phyloP scores from a whole-genome alignment of 2,888 invertebrate species.

The Ectobius pallidus region DNA sequence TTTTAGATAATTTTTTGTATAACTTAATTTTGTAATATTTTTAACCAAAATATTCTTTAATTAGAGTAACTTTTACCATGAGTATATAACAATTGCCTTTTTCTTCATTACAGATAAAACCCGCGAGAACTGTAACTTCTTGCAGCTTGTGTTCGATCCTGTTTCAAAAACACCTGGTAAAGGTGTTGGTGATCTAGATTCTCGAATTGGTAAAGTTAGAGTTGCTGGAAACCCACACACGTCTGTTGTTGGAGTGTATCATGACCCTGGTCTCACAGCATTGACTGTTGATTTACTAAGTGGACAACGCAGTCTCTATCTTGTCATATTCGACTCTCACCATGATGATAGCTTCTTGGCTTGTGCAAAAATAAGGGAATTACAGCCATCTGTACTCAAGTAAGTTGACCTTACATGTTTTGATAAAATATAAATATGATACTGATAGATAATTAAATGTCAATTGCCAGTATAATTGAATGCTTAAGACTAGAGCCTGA shows the following conservation, averaged over 20 bases:
- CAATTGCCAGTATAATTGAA: too few relatives aligned
- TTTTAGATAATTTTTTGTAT: too few relatives aligned
- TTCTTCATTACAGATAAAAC: constrained; percentile 59
- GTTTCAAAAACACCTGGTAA: constrained; percentile 64
- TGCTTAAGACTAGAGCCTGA: too few relatives aligned
- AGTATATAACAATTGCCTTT: not conserved
- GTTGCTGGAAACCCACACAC: constrained; percentile 64
- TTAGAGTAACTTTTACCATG: too few relatives aligned
- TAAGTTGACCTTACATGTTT: too few relatives aligned
- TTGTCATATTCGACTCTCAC: constrained; percentile 79
- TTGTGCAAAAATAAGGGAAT: constrained; percentile 79
- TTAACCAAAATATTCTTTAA: too few relatives aligned
- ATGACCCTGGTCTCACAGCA: constrained; percentile 73
- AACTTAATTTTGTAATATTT: too few relatives aligned
- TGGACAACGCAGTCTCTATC: constrained; percentile 76
- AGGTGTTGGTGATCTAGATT: constrained; percentile 80
- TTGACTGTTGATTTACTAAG: constrained; percentile 76
- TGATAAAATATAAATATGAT: too few relatives aligned
- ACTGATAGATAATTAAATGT: too few relatives aligned
- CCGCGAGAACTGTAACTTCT: constrained; percentile 80
- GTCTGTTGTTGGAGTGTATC: constrained; percentile 57
- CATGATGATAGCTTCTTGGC: constrained; percentile 78
- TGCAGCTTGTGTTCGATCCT: constrained; percentile 86
- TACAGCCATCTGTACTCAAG: constrained; percentile 71
- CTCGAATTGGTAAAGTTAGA: constrained; percentile 75